Percentiles rank a stretch among this genome's conserved stretches.
Conservation (phyloP, 2,797 vertebrate species). For the Neosalanx taihuensis region DNA sequence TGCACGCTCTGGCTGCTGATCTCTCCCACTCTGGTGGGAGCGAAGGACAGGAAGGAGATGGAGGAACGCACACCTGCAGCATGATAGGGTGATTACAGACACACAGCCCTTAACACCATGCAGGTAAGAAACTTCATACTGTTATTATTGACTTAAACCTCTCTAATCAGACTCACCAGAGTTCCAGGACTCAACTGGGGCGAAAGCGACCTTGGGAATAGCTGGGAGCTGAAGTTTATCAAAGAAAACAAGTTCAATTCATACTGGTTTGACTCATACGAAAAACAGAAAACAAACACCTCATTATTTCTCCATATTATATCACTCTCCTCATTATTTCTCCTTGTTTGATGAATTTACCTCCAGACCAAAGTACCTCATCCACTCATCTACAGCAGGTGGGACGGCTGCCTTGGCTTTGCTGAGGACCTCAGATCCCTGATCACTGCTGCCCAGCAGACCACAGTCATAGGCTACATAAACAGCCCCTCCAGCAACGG, state of each 20-base stretch:
- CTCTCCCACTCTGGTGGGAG: slow-evolving; percentile 77
- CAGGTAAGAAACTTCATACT: neutral
- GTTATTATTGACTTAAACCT: neutral
- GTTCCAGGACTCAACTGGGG: slow-evolving; percentile 83
- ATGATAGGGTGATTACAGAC: slow-evolving; percentile 7
- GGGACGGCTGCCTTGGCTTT: slow-evolving; percentile 80
- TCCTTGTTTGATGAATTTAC: slow-evolving; percentile 50
- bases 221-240: slow-evolving; percentile 75
- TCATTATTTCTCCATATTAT: too few species aligned
- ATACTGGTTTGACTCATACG: neutral
- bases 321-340: too few species aligned
- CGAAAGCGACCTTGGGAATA: slow-evolving; percentile 82
- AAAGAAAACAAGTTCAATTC: neutral
- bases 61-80: slow-evolving; percentile 80
- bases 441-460: slow-evolving; percentile 77
- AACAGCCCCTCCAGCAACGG: slow-evolving; percentile 85
- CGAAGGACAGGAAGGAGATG: slow-evolving; percentile 81
- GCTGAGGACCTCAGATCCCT: slow-evolving; percentile 78
- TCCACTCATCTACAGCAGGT: slow-evolving; percentile 84
- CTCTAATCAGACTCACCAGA: slow-evolving; percentile 75
- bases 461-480: slow-evolving; percentile 86
- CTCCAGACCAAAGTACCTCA: slow-evolving; percentile 85
- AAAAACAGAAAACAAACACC: neutral
- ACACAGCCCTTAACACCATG: neutral
- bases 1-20: slow-evolving; percentile 80